Evolutionary conservation across 2,113 vertebrate species (phyloP).

Genomic region (Danio rerio): GRCz12tu NC_133184.1:29986501-29987000

Average conservation of each 20-base stretch:
- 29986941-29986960: constrained; percentile 10
- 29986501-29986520: background rate
- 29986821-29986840: constrained; percentile 14
- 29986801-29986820: constrained; percentile 43
- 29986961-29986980: constrained; percentile 28
- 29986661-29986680: constrained; percentile 63
- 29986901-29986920: constrained; percentile 4
- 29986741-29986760: constrained; percentile 44
- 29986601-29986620: constrained; percentile 63
- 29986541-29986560: constrained; percentile 35
- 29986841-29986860: constrained; percentile 13
- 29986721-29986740: constrained; percentile 47
- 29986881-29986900: background rate
- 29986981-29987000: constrained; percentile 44
- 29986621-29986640: constrained; percentile 50
- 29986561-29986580: constrained; percentile 33
- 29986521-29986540: constrained; percentile 3
- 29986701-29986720: constrained; percentile 49
- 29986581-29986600: constrained; percentile 54
- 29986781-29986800: constrained; percentile 32
- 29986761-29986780: constrained; percentile 43
- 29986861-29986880: background rate
- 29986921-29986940: too few relatives aligned
- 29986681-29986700: constrained; percentile 51
- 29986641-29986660: constrained; percentile 31